Conservation (phyloP, 1,140 invertebrate species). For the Calliphora vicina region DNA sequence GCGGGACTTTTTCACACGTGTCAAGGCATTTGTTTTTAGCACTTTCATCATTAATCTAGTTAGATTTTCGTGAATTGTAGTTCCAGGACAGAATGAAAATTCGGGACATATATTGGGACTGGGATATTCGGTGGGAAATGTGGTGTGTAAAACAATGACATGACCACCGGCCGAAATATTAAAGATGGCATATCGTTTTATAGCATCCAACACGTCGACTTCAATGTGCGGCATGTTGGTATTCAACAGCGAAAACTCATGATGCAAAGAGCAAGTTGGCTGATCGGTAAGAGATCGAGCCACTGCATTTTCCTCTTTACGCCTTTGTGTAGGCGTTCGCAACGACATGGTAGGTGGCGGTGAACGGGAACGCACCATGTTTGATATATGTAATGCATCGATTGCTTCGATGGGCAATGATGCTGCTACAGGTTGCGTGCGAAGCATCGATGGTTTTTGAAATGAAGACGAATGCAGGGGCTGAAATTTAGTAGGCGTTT, state of each 20-base stretch:
- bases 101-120: slow-evolving; percentile 71
- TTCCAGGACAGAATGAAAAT: slow-evolving; percentile 73
- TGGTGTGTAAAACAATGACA: slow-evolving; percentile 73
- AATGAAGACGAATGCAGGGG: slow-evolving; percentile 27
- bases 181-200: slow-evolving; percentile 77
- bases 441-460: slow-evolving; percentile 5
- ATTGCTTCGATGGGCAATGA: slow-evolving; percentile 34
- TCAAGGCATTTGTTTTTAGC: slow-evolving; percentile 76
- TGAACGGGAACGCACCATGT: slow-evolving; percentile 28
- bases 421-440: neutral
- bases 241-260: slow-evolving; percentile 88
- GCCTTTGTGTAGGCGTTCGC: slow-evolving; percentile 36
- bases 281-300: slow-evolving; percentile 60
- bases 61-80: slow-evolving; percentile 69
- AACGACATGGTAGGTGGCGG: slow-evolving; percentile 36
- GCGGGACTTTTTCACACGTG: slow-evolving; percentile 78
- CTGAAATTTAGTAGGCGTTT: slow-evolving; percentile 51
- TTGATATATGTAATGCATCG: slow-evolving; percentile 34
- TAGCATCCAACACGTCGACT: slow-evolving; percentile 75
- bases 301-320: slow-evolving; percentile 54
- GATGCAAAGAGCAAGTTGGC: slow-evolving; percentile 74
- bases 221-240: slow-evolving; percentile 86
- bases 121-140: slow-evolving; percentile 58
- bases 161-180: slow-evolving; percentile 77
- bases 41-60: slow-evolving; percentile 73